Base-by-base conservation (phyloP, 2,888 invertebrate genomes). In the Bhutanitis thaidina region DNA sequence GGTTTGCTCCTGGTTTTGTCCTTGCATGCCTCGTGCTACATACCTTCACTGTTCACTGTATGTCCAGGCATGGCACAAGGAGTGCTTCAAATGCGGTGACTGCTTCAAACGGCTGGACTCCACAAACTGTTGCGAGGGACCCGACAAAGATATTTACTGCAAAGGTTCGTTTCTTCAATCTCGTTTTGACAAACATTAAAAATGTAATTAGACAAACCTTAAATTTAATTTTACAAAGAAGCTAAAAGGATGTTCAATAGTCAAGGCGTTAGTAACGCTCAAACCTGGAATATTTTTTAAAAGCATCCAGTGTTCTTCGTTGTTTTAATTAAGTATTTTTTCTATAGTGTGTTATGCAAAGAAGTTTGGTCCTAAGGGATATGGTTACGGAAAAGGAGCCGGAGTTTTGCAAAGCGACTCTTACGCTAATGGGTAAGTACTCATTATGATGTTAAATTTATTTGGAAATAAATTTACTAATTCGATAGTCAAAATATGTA, bases 331-430 rank as follows among this genome's bases (percentile, higher is more conserved):
- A 2, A 20, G 7, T 74, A 64, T 81, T 81, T 80, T 77, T 77
- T 67, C 80, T 80, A 52, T 86, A 96, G 96, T 95, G 77, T 98
- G 98, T 93, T 98, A 99, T 91, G 96, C 94, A 80, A 97, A 97
- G 93, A 96, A 94, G 92, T 98, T 96, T 91, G 98, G 98, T 72
- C 98, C 98, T 73, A 98, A 96, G 91, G 97, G 97, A 86, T 98
- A 98, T 88, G 98, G 98, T 74, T 98, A 97, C 89, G 98, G 98
- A 74, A 96, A 97, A 91, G 98, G 99, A 77, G 97, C 96, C 79
- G 97, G 97, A 79, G 96, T 96, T 67, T 92, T 97, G 76, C 96
- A 97, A 91, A 95, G 96, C 88, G 97, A 97, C 91, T 93, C 93
- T 90, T 93, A 93, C 90, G 92, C 93, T 82, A 94, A 94, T 90